These are phyloP conservation scores for Nycteola revayana DNA, from an alignment of 2,888 invertebrate species.

Conservation along the genomic window DNA sequence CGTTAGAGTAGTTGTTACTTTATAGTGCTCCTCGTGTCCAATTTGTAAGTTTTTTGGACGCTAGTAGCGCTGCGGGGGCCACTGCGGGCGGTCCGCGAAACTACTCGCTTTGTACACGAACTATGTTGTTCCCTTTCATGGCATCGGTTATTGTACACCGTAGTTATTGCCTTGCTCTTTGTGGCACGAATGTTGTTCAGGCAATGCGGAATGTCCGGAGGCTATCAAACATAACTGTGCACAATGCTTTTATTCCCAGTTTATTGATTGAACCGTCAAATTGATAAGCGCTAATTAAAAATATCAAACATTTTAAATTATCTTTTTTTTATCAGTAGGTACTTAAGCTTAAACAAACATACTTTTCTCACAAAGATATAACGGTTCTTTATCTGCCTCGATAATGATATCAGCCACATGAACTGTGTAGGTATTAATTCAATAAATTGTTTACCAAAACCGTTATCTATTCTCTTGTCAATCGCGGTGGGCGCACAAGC, in stretches of 20 bases:
- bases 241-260: too few species aligned
- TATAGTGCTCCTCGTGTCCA: slow-evolving; percentile 36
- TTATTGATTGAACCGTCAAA: too few species aligned
- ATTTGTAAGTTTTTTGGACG: slow-evolving; percentile 65
- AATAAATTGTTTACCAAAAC: slow-evolving; percentile 43
- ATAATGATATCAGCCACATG: slow-evolving; percentile 42
- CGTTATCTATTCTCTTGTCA: slow-evolving; percentile 49
- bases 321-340: too few species aligned
- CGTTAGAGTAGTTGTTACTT: slow-evolving; percentile 36
- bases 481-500: slow-evolving; percentile 28
- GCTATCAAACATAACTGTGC: slow-evolving; percentile 39
- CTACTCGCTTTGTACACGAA: slow-evolving; percentile 54
- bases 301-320: too few species aligned
- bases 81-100: slow-evolving; percentile 62
- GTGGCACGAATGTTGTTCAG: slow-evolving; percentile 42
- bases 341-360: too few species aligned
- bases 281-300: too few species aligned
- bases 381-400: slow-evolving; percentile 45
- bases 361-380: too few species aligned
- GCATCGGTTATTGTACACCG: slow-evolving; percentile 60
- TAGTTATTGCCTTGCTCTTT: slow-evolving; percentile 56
- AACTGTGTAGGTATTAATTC: slow-evolving; percentile 41
- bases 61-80: slow-evolving; percentile 52
- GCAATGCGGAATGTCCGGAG: slow-evolving; percentile 46
- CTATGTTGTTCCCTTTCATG: slow-evolving; percentile 57